A percentile compares a stretch with the other conserved stretches of the same genome.
Conservation (phyloP, 2,888 invertebrate genomes). For the Lochmaea capreae region DNA sequence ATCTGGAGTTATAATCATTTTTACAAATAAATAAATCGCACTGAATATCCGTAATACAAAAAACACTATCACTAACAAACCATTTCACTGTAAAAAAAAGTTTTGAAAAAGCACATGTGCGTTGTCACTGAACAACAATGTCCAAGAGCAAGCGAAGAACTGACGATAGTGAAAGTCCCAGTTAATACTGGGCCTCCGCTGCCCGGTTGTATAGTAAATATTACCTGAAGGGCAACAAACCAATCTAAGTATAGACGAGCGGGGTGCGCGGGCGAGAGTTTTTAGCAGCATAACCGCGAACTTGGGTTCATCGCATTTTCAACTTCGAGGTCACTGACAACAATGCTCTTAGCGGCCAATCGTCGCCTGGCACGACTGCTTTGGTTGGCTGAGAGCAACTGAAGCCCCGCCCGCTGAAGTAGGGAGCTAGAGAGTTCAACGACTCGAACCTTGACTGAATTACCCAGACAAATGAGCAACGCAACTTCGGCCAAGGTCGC, state of each 20-base stretch:
- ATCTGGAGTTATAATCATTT: constrained; percentile 77
- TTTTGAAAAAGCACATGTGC: constrained; percentile 42
- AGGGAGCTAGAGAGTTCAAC: constrained; percentile 73
- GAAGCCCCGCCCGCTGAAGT: constrained; percentile 59
- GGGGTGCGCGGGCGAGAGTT: constrained; percentile 61
- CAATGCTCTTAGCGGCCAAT: constrained; percentile 69
- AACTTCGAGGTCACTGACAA: constrained; percentile 89
- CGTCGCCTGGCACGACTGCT: constrained; percentile 63
- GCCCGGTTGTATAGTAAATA: constrained; percentile 64
- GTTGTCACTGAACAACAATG: constrained; percentile 51
- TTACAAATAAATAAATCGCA: constrained; percentile 37
- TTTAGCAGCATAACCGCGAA: constrained; percentile 67
- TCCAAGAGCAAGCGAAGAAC: constrained; percentile 61
- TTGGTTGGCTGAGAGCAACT: constrained; percentile 58
- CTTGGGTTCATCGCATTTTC: constrained; percentile 80
- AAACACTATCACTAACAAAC: constrained; percentile 14
- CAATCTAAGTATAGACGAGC: constrained; percentile 47
- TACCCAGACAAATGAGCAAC: constrained; percentile 73
- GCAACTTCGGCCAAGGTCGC: constrained; percentile 63
- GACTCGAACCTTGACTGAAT: constrained; percentile 90
- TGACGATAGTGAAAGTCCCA: constrained; percentile 67
- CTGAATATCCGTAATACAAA: constrained; percentile 13
- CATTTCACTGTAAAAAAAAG: constrained; percentile 26
- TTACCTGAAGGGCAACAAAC: constrained; percentile 65
- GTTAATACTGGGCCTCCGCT: constrained; percentile 62